Percentiles rank a stretch among this genome's conserved stretches.
Conservation (phyloP, 2,113 vertebrate genomes). For the Podarcis cretensis region DNA sequence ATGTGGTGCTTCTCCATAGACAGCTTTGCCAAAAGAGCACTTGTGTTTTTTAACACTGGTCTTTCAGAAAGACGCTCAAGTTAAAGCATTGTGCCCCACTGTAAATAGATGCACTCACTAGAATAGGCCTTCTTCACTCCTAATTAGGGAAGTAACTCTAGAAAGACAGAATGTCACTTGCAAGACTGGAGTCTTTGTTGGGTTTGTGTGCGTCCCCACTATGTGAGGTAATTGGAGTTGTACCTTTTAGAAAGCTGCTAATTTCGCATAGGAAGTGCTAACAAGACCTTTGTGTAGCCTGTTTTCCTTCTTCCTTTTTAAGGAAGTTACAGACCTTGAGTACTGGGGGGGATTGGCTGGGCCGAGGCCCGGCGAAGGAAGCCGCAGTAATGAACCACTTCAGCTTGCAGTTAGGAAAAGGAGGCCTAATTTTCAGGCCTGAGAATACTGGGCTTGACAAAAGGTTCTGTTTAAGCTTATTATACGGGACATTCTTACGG, state of each 20-base stretch:
- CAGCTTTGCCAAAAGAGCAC: slow-evolving; percentile 88
- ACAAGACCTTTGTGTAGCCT: slow-evolving; percentile 99
- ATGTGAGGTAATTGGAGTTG: slow-evolving; percentile 99
- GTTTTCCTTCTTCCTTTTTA: slow-evolving; percentile 97
- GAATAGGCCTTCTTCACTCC: slow-evolving; percentile 94
- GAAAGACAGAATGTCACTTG: slow-evolving; percentile 90
- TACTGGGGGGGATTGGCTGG: slow-evolving; percentile 90
- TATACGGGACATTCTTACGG: slow-evolving; percentile 97
- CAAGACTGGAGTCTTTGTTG: slow-evolving; percentile 83
- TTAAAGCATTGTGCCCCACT: slow-evolving; percentile 85
- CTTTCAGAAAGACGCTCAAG: slow-evolving; percentile 88
- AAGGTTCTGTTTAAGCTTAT: slow-evolving; percentile 99
- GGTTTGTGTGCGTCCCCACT: slow-evolving; percentile 88
- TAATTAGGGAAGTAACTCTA: slow-evolving; percentile 98
- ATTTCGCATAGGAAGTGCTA: slow-evolving; percentile 99
- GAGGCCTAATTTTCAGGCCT: slow-evolving; percentile 96
- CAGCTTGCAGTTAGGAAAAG: slow-evolving; percentile 93
- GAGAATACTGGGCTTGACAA: slow-evolving; percentile 97
- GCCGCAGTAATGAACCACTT: slow-evolving; percentile 99
- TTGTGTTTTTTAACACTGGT: slow-evolving; percentile 93
- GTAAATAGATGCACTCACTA: slow-evolving; percentile 94
- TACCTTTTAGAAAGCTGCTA: slow-evolving; percentile 99
- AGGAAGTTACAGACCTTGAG: slow-evolving; percentile 95
- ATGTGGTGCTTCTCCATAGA: slow-evolving; percentile 83
- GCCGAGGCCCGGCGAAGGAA: slow-evolving; percentile 91